Evolutionary conservation across 2,888 invertebrate genomes (phyloP), one percentile per base, ranked within the genome.

Genomic region (Agrotis ipsilon): DNA sequence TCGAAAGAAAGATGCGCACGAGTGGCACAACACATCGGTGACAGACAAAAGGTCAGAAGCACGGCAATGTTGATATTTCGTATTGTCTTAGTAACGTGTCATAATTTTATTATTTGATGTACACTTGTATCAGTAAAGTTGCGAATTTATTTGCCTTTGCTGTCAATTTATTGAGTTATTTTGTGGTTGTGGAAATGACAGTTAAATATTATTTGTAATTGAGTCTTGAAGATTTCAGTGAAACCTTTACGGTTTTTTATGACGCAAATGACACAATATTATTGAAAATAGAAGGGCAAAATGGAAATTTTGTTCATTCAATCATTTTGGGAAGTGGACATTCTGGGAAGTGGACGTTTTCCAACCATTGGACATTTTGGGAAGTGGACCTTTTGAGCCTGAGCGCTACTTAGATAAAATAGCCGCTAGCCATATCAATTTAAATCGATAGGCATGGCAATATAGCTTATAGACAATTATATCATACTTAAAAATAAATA

Each of bases 1-100:
- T 84, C 78, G 88, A 85, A 86, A 87, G 86, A 75, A 83, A 82
- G 82, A 80, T 79, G 77, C 66, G 68, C 72, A 74, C 43, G 73
- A 71, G 74, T 80, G 80, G 81, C 82, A 83, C 79, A 77, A 80
- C 82, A 74, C 65, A 54, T 18, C 62, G 63, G 72, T 75, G 73
- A 78, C 76, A 79, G 77, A 62, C 58, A 21, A 81, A 75, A 79
- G 82, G 79, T 86, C 82, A 78, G 61, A 77, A 58, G 54, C 68
- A 78, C 58, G 45, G 57, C 67, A 60, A 68, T 71, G 67, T 80
- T 80, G 80, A 68, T 63, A 46, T 74, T 68, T 60, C 68, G 48
- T 62, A 78, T 75, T 78, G 73, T 83, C 78, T 75, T 68, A 55
- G 32, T 68, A 72, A 68, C 49, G 48, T 58, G 61, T 63, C 64